phyloP scores from a whole-genome alignment of 2,888 invertebrate genomes.

The Halictus quadricinctus region DNA sequence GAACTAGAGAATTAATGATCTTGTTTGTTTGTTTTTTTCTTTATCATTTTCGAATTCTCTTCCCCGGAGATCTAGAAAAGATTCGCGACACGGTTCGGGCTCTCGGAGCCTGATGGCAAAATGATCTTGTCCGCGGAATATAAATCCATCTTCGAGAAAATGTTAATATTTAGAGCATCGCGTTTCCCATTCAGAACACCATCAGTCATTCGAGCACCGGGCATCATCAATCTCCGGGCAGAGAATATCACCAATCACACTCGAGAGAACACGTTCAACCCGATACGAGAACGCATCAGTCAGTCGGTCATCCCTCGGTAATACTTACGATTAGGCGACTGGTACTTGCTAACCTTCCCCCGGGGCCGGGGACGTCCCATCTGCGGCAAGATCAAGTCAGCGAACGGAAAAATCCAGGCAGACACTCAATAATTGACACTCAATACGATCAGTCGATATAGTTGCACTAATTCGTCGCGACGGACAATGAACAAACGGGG shows the following conservation, averaged over 20 bases:
- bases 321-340: conserved; percentile 8
- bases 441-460: not conserved
- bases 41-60: not conserved
- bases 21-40: no score
- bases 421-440: not conserved
- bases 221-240: conserved; percentile 5
- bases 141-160: conserved; percentile 14
- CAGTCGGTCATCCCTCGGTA: conserved; percentile 16
- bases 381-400: not conserved
- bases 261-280: conserved; percentile 7
- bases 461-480: not conserved
- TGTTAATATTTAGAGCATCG: conserved; percentile 11
- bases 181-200: not conserved
- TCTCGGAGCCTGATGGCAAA: not conserved
- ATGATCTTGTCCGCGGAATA: not conserved
- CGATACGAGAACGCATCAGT: conserved; percentile 16
- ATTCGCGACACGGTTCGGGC: not conserved
- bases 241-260: conserved; percentile 19
- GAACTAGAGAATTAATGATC: not conserved
- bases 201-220: conserved; percentile 4
- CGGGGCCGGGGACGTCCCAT: not conserved
- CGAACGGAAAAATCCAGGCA: not conserved
- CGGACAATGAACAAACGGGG: no score
- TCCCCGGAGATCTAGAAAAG: not conserved
- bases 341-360: not conserved